Evolutionary conservation across 2,797 vertebrate genomes (phyloP).

Genomic region (Uromys caudimaculatus): DNA sequence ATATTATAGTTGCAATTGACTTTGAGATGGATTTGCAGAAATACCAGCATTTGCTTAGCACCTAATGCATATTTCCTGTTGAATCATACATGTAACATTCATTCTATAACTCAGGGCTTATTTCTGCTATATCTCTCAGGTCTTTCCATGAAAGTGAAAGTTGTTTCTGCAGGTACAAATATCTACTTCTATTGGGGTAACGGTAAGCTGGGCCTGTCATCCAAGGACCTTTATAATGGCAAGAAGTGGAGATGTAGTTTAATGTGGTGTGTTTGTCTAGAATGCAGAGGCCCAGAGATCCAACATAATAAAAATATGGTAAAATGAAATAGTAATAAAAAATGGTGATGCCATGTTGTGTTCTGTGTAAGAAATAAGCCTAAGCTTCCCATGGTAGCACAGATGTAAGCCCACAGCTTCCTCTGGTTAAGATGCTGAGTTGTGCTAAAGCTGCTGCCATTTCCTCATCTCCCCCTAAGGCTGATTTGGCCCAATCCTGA

Average conservation of each 20-base stretch:
- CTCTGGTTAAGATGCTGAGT: conserved; percentile 7
- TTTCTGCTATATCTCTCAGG: background rate
- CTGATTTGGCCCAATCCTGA: conserved; percentile 10
- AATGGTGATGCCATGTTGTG: background rate
- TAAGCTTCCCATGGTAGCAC: too few relatives aligned
- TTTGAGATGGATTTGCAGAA: background rate
- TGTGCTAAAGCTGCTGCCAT: background rate
- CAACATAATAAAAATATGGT: background rate
- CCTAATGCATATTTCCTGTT: too few relatives aligned
- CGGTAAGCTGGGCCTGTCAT: background rate
- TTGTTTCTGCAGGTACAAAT: background rate
- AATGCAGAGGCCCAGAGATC: background rate
- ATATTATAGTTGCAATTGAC: background rate
- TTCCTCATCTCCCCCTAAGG: conserved; percentile 16
- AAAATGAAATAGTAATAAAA: background rate
- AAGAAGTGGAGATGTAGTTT: background rate
- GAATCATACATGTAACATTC: background rate
- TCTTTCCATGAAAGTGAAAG: background rate
- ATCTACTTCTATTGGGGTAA: background rate
- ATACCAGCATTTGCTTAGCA: background rate
- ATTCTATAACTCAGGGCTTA: background rate
- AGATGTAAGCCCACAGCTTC: background rate
- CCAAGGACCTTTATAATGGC: background rate
- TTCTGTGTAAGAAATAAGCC: background rate
- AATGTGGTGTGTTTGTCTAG: background rate